A percentile compares a stretch with the other conserved stretches of the same genome.
These are phyloP conservation scores for Amphiduros pacificus DNA, from an alignment of 2,888 invertebrate species.

Conservation along the genomic window DNA sequence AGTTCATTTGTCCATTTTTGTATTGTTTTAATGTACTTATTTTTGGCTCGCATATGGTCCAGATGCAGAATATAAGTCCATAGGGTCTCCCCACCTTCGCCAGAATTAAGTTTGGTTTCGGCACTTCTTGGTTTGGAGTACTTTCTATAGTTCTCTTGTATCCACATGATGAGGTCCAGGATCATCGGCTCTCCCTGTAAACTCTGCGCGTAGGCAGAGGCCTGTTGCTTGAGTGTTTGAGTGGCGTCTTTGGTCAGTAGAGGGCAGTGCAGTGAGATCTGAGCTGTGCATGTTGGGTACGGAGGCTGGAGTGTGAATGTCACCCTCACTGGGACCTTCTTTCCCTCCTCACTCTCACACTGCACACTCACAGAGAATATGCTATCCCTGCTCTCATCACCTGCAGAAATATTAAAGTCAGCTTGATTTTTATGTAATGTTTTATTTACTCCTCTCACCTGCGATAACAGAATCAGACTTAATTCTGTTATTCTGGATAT, in stretches of 20 bases:
- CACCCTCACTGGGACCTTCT: background rate
- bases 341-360: background rate
- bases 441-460: no score
- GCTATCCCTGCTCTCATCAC: background rate
- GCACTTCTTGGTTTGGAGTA: background rate
- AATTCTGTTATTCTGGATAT: no score
- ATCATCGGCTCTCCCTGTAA: constrained; percentile 33
- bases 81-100: background rate
- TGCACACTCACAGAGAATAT: background rate
- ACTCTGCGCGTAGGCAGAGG: constrained; percentile 14
- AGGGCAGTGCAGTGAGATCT: background rate
- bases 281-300: background rate
- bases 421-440: background rate
- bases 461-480: no score
- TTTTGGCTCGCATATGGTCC: constrained; percentile 48
- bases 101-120: background rate
- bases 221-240: constrained; percentile 18
- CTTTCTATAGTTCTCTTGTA: constrained; percentile 27
- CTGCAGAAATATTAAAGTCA: background rate
- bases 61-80: constrained; percentile 38
- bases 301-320: constrained; percentile 1
- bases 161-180: constrained; percentile 26
- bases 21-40: constrained; percentile 41
- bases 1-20: constrained; percentile 42
- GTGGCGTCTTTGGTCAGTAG: background rate